phyloP scores from a whole-genome alignment of 2,797 vertebrate genomes.

The Aplochiton taeniatus region DNA sequence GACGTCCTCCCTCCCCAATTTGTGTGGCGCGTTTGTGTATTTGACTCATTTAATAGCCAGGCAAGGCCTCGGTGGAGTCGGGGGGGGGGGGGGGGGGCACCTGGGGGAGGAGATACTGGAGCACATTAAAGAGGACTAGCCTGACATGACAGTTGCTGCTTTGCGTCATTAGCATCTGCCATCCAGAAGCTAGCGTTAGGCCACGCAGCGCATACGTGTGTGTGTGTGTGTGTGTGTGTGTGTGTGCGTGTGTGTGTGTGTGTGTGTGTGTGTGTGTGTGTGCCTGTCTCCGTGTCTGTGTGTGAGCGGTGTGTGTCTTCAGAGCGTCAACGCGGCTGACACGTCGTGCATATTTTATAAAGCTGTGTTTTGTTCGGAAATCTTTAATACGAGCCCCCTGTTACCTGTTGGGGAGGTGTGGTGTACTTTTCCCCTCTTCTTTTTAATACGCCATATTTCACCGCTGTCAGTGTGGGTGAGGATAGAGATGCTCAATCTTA shows the following conservation, averaged over 20 bases:
- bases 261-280: slow-evolving; percentile 14
- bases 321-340: slow-evolving; percentile 37
- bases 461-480: slow-evolving; percentile 49
- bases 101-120: background rate
- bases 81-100: background rate
- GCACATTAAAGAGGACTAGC: slow-evolving; percentile 5
- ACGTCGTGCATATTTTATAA: slow-evolving; percentile 66
- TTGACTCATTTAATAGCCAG: background rate
- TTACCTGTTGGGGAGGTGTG: slow-evolving; percentile 62
- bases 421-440: slow-evolving; percentile 18
- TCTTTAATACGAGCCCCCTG: slow-evolving; percentile 49
- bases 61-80: background rate
- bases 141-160: slow-evolving; percentile 12
- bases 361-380: slow-evolving; percentile 56
- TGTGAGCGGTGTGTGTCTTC: background rate
- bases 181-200: slow-evolving; percentile 3
- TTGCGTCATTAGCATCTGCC: slow-evolving; percentile 4
- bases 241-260: slow-evolving; percentile 29
- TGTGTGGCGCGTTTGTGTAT: background rate
- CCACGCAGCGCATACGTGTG: slow-evolving; percentile 3
- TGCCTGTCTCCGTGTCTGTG: slow-evolving; percentile 1
- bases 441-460: slow-evolving; percentile 51
- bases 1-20: background rate
- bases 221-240: slow-evolving; percentile 3
- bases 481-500: slow-evolving; percentile 46